Conservation (phyloP, 2,888 invertebrate species). For the Seladonia tumulorum region DNA sequence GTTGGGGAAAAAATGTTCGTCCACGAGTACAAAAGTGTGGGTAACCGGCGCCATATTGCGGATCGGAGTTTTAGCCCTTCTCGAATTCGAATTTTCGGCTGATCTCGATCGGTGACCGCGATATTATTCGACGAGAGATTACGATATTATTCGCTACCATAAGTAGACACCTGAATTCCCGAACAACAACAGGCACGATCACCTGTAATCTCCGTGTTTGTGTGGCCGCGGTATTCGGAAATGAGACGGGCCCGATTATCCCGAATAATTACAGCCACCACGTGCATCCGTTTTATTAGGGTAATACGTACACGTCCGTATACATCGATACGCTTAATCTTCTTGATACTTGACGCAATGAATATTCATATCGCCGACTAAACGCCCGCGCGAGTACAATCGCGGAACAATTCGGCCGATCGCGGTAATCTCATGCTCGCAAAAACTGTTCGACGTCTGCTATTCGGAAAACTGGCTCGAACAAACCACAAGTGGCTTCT, state of each 20-base stretch:
- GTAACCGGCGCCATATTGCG: background rate
- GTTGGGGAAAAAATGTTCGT: background rate
- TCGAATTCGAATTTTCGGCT: background rate
- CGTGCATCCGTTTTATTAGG: conserved; percentile 48
- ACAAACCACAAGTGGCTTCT: background rate
- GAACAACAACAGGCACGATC: conserved; percentile 32
- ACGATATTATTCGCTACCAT: conserved; percentile 31
- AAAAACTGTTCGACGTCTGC: background rate
- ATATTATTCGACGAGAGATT: conserved; percentile 51
- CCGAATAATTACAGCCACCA: conserved; percentile 46
- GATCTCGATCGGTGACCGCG: background rate
- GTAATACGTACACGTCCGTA: conserved; percentile 36
- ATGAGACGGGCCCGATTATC: conserved; percentile 54
- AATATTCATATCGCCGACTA: conserved; percentile 46
- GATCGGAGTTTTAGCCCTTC: background rate
- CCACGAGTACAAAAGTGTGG: background rate
- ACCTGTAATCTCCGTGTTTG: conserved; percentile 43
- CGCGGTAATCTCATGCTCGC: background rate
- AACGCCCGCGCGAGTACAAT: conserved; percentile 5
- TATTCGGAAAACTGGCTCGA: background rate
- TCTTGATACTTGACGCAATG: conserved; percentile 50
- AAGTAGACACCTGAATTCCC: conserved; percentile 24
- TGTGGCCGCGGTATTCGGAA: conserved; percentile 31
- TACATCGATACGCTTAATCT: conserved; percentile 54
- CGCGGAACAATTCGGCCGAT: background rate